phyloP scores from a whole-genome alignment of 1,140 invertebrate species.

The Forficula auricularia region DNA sequence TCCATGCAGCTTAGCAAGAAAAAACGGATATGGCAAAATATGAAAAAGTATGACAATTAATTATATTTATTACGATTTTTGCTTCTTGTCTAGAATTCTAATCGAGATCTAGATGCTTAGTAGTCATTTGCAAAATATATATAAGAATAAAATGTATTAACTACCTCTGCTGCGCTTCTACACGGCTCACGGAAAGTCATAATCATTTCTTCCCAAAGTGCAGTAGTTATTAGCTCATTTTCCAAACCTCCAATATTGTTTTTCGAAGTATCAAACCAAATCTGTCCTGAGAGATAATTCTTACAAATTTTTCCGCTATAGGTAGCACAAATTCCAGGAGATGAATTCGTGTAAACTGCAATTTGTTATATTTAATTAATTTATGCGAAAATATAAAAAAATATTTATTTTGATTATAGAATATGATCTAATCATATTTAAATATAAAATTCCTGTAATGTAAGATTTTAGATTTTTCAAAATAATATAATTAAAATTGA shows the following conservation, averaged over 20 bases:
- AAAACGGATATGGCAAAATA: background rate
- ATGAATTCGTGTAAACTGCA: conserved; percentile 5
- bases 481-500: too few relatives aligned
- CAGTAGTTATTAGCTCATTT: conserved; percentile 67
- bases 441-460: too few relatives aligned
- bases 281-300: conserved; percentile 50
- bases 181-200: conserved; percentile 60
- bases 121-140: too few relatives aligned
- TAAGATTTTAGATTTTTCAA: too few relatives aligned
- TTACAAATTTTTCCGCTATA: conserved; percentile 81
- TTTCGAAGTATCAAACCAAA: conserved; percentile 62
- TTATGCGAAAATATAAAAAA: too few relatives aligned
- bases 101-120: too few relatives aligned
- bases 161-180: conserved; percentile 62
- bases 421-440: too few relatives aligned
- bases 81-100: background rate
- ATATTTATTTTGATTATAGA: too few relatives aligned
- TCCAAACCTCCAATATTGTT: conserved; percentile 49
- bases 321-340: conserved; percentile 57
- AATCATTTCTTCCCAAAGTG: conserved; percentile 73
- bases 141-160: background rate
- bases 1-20: background rate
- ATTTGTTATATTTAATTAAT: too few relatives aligned
- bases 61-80: too few relatives aligned
- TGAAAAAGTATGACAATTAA: background rate